Evolutionary conservation across 2,888 invertebrate species (phyloP), one percentile per base, ranked within the genome.

Genomic region (Linyphia triangularis): DNA sequence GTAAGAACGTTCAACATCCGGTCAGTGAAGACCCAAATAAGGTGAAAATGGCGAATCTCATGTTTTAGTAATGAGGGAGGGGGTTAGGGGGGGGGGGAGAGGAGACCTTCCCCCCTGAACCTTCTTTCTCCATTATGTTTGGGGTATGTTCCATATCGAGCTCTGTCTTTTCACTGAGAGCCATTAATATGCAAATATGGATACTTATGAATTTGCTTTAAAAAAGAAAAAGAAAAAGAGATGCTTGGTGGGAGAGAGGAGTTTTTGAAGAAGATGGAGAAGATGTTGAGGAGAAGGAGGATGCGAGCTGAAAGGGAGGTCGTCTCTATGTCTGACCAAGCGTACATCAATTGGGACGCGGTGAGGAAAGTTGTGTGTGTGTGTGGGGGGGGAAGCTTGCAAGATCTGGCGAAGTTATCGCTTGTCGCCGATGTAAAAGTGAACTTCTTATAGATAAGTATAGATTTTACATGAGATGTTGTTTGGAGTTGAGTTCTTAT

Each of bases 1-100:
- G 70, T 40, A n/a, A 33, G 65, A 82, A 40, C 82, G 61, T 33
- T 51, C 72, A 79, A 69, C 89, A 84, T 83, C 84, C 84, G 89
- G 89, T 89, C 89, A 89, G 79, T 72, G 82, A 70, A 84, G 79
- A 79, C 78, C 65, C 79, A 89, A 89, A 89, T 89, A 89, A 89
- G 89, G 89, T 89, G 88, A 82, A 88, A 88, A 88, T 83, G 88
- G 88, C 43, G 61, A 77, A 75, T 16, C 89, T 89, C 89, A 89
- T 89, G 84, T 78, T 84, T 89, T 89, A 84, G 83, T 82, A 77
- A 88, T 88, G 79, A 72, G 84, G 79, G 59, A 78, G 78, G 51
- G 72, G 61, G 26, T 26, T n/a, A 51, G 0, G 61, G 26, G 26
- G 3, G 16, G 1, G 16, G 3, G n/a, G 5, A 6, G 16, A n/a